Evolutionary conservation across 2,113 vertebrate species (phyloP).

Genomic region (Heterotilapia buettikoferi): DNA sequence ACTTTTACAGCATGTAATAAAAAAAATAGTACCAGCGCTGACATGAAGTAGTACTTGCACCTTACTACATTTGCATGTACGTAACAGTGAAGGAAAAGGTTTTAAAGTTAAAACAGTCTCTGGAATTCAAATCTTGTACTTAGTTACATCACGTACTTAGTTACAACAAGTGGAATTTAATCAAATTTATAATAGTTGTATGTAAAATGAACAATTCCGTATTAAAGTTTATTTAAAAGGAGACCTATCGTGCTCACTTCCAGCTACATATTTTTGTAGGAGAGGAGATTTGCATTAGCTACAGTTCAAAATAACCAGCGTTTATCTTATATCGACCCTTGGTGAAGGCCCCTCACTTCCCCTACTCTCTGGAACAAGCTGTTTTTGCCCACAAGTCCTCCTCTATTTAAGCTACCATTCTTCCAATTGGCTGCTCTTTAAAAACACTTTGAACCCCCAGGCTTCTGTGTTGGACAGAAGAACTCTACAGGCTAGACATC

Average conservation of each 20-base stretch:
- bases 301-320: neutral
- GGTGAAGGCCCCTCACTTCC: neutral
- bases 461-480: neutral
- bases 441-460: neutral
- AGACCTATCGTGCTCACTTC: fast-evolving
- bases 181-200: neutral
- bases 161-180: neutral
- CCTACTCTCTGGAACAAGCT: neutral
- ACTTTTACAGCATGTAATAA: conserved; percentile 15
- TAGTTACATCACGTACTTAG: neutral
- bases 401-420: neutral
- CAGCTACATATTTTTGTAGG: neutral
- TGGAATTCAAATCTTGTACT: neutral
- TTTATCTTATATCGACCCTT: neutral
- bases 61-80: neutral
- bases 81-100: neutral
- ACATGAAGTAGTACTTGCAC: neutral
- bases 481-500: neutral
- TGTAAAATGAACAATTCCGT: neutral
- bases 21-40: neutral
- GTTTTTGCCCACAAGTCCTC: too few relatives aligned
- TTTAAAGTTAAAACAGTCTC: neutral
- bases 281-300: neutral
- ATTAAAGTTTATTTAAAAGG: neutral
- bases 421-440: neutral